Conservation (phyloP, 2,113 vertebrate genomes). For the Microcebus griseorufus region DNA sequence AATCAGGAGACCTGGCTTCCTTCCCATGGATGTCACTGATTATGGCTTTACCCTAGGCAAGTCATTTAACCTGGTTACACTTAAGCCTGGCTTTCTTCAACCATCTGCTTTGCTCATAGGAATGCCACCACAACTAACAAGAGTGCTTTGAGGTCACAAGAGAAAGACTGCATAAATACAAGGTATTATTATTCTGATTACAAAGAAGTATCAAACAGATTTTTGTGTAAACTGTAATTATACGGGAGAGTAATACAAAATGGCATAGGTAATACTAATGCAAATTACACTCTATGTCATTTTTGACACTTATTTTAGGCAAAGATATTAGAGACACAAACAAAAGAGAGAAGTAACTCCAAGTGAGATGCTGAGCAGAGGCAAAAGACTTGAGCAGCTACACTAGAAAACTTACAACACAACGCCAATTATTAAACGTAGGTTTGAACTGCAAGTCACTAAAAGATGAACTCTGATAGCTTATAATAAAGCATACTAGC, state of each 20-base stretch:
- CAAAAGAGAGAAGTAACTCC: slow-evolving; percentile 15
- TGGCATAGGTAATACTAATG: slow-evolving; percentile 54
- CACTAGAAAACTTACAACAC: background rate
- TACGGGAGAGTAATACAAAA: slow-evolving; percentile 40
- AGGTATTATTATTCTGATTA: slow-evolving; percentile 59
- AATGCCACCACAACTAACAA: slow-evolving; percentile 49
- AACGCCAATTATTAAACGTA: slow-evolving; percentile 36
- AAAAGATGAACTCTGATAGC: slow-evolving; percentile 55
- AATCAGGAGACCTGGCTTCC: slow-evolving; percentile 11
- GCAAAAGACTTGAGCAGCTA: background rate
- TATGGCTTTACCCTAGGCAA: slow-evolving; percentile 45
- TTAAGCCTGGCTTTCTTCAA: background rate
- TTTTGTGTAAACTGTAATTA: slow-evolving; percentile 66
- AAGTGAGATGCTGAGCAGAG: slow-evolving; percentile 18
- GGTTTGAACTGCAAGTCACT: slow-evolving; percentile 46
- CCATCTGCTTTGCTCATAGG: slow-evolving; percentile 59
- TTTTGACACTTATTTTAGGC: slow-evolving; percentile 58
- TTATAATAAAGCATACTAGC: background rate
- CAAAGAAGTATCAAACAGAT: slow-evolving; percentile 55
- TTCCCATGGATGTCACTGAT: slow-evolving; percentile 34
- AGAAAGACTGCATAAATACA: slow-evolving; percentile 49
- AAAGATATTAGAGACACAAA: slow-evolving; percentile 22
- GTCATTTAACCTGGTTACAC: slow-evolving; percentile 52
- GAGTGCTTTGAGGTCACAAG: slow-evolving; percentile 56
- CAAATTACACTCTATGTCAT: slow-evolving; percentile 59